These are phyloP conservation scores for Mimumesa dahlbomi DNA, from an alignment of 2,888 invertebrate species.

Conservation along the genomic window DNA sequence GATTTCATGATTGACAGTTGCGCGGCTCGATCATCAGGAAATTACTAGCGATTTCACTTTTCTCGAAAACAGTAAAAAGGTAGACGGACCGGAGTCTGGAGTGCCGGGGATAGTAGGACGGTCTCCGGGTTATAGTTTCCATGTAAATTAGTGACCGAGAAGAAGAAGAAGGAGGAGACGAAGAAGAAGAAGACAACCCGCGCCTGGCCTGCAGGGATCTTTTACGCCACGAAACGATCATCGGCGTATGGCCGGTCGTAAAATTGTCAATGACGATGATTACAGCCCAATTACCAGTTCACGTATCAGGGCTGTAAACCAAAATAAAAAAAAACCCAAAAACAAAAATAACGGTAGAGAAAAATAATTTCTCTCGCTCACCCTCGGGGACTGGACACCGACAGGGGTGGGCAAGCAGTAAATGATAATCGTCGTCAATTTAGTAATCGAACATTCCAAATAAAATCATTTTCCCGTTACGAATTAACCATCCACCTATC, in stretches of 20 bases:
- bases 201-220: slow-evolving; percentile 49
- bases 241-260: slow-evolving; percentile 56
- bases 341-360: slow-evolving; percentile 28
- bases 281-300: slow-evolving; percentile 59
- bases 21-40: too few relatives aligned
- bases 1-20: too few relatives aligned
- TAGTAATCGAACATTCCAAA: slow-evolving; percentile 49
- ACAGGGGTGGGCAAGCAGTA: too few relatives aligned
- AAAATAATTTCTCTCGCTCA: slow-evolving; percentile 43
- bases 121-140: slow-evolving; percentile 51
- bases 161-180: slow-evolving; percentile 20
- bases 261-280: slow-evolving; percentile 66
- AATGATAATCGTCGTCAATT: slow-evolving; percentile 52
- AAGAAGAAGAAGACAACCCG: slow-evolving; percentile 24
- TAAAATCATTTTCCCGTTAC: slow-evolving; percentile 42
- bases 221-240: slow-evolving; percentile 57
- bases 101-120: slow-evolving; percentile 24
- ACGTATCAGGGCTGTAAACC: slow-evolving; percentile 37
- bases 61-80: background rate
- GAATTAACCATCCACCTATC: too few relatives aligned
- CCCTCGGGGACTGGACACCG: slow-evolving; percentile 18
- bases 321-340: too few relatives aligned
- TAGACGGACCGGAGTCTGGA: background rate
- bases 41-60: too few relatives aligned
- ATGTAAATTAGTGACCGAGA: slow-evolving; percentile 55